Evolutionary conservation across 2,113 vertebrate genomes (phyloP).

Genomic region (Larimichthys crocea): DNA sequence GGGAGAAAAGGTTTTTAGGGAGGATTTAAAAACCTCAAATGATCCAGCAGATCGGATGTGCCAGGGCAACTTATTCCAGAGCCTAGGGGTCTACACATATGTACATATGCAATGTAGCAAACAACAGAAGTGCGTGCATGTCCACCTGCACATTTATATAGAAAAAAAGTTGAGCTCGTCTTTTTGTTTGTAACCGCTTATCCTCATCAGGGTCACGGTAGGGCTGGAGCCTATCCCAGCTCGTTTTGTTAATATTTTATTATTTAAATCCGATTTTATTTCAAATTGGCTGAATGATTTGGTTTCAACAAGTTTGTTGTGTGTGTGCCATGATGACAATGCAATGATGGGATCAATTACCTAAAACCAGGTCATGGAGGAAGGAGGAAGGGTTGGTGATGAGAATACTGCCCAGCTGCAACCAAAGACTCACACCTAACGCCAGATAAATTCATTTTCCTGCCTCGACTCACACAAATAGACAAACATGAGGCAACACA

Average conservation of each 20-base stretch:
- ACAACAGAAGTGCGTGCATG: not conserved
- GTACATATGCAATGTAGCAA: not conserved
- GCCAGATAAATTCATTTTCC: not conserved
- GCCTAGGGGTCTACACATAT: too few species aligned
- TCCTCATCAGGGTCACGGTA: too few species aligned
- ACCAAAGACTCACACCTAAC: not conserved
- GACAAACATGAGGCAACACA: not conserved
- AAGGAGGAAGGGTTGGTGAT: not conserved
- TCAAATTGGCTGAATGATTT: not conserved
- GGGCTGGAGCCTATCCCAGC: too few species aligned
- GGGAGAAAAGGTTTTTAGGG: too few species aligned
- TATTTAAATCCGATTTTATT: not conserved
- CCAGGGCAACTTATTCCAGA: too few species aligned
- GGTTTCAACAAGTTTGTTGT: not conserved
- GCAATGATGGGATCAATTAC: too few species aligned
- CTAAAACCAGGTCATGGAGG: not conserved
- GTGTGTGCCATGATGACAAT: not conserved
- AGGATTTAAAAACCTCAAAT: too few species aligned
- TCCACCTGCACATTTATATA: not conserved
- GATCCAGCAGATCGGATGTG: too few species aligned
- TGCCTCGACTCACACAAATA: not conserved
- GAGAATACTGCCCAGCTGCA: not conserved
- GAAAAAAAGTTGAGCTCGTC: not conserved
- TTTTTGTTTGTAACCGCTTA: not conserved
- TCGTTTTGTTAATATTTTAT: not conserved